Evolutionary conservation across 2,113 vertebrate genomes (phyloP), one percentile per base, ranked within the genome.

Genomic region (Phyllopteryx taeniolatus): DNA sequence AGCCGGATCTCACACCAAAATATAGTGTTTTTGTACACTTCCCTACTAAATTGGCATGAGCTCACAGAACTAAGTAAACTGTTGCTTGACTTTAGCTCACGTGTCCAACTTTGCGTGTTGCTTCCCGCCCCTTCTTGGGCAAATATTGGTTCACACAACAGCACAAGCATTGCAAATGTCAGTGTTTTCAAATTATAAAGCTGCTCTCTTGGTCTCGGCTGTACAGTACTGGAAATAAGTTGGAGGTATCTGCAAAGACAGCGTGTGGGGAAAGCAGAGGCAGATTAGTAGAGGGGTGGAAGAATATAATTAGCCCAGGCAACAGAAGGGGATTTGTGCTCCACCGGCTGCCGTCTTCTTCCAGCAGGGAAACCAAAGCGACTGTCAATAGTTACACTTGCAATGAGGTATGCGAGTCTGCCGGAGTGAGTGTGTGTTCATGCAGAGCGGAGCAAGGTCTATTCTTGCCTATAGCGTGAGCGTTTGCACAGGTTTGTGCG

Each of bases 321-420:
- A 86, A 84, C 90, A 92, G 90, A 92, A 91, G 91, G 90, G 87
- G 90, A 92, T 92, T 92, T 92, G 89, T 81, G 79, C 80, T 80
- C 53, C 73, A 79, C 74, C 80, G 75, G 76, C 89, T 89, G 86
- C 84, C 84, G 73, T 56, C 63, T 71, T 47, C 9, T 67, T 71
- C 79, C 71, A 60, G 33, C 56, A 14, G 39, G 31, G 56, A 77
- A 77, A 79, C 72, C 74, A 64, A 22, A 57, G 31, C 76, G 67
- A 2, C 79, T 79, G 72, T 83, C 68, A 65, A 65, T 73, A 76
- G 80, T 78, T 75, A 70, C 80, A 63, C 72, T 73, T 56, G 71
- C 4, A 14, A 77, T 35, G 31, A 73, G 72, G 67, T 51, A 10
- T 56, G 79, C 42, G 68, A 77, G 71, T 73, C 54, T 15, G 44